Base-by-base conservation (phyloP, 2,888 invertebrate species). In the Platypus cylindrus region DNA sequence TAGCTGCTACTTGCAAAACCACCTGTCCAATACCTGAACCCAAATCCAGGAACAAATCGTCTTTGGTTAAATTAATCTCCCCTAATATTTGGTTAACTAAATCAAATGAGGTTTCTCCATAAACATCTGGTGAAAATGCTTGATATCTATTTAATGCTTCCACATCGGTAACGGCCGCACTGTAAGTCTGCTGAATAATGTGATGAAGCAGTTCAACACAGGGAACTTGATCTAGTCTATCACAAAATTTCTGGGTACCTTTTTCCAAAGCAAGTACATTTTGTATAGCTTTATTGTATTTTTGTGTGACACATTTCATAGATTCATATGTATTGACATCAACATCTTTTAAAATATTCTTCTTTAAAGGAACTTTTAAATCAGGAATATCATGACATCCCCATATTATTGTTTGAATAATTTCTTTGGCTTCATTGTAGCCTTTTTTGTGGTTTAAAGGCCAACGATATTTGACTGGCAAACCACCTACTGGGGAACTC, bases 11-110 rank as follows among this genome's bases (percentile, higher is more conserved):
- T 33, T 44, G 44, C 22, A 44, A 24, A 13, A 44, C 34, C 16
- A 44, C 44, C 20, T 44, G 44, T n/a, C 44, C 44, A 16, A 44
- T 41, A 17, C 44, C 44, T 8, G 44, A 44, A 17, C 44, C 44
- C 3, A 44, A 24, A 29, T 44, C 44, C 16, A 44, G 23, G 29
- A 44, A 44, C 29, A 37, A 29, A 32, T 44, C 44, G 14, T 44
- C 39, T 41, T 44, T 44, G 39, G 36, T 41, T 25, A 38, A 29
- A 23, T 44, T 36, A 5, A 41, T 37, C 13, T 38, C 31, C 18
- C 35, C 36, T 9, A 44, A 30, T 38, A 41, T 44, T 29, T 44
- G 41, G 12, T 22, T 28, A n/a, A 44, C 32, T 14, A 44, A 23
- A 27, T 44, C 41, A 24, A 44, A 44, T 7, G 44, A 44, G 7